Evolutionary conservation across 2,888 invertebrate species (phyloP).

Genomic region (Odontothrips loti): DNA sequence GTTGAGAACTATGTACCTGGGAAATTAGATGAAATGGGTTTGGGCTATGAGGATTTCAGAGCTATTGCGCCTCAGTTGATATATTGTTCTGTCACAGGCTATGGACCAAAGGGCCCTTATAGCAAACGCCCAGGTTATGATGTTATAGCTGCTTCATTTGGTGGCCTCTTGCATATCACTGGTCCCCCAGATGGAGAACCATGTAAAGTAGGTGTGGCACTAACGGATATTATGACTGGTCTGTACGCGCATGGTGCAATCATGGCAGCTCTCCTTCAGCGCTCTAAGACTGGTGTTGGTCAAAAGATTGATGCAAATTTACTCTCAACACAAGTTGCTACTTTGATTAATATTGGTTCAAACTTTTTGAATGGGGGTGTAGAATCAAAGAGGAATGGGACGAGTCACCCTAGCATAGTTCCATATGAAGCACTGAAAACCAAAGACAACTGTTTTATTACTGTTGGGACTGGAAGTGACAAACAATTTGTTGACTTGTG

Average conservation of each 20-base stretch:
- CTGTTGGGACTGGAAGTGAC: slow-evolving; percentile 84
- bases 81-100: slow-evolving; percentile 92
- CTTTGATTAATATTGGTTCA: slow-evolving; percentile 81
- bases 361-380: slow-evolving; percentile 83
- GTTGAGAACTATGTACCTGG: slow-evolving; percentile 95
- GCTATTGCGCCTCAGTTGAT: slow-evolving; percentile 71
- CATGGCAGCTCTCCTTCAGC: slow-evolving; percentile 78
- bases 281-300: slow-evolving; percentile 71
- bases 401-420: slow-evolving; percentile 89
- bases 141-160: slow-evolving; percentile 89
- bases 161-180: slow-evolving; percentile 84
- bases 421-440: slow-evolving; percentile 90
- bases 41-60: slow-evolving; percentile 75
- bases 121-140: slow-evolving; percentile 88
- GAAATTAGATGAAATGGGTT: slow-evolving; percentile 66
- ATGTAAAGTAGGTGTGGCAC: slow-evolving; percentile 86
- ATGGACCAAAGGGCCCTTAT: slow-evolving; percentile 84
- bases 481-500: slow-evolving; percentile 73
- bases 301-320: slow-evolving; percentile 92
- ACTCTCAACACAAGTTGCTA: slow-evolving; percentile 86
- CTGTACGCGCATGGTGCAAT: slow-evolving; percentile 93
- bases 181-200: slow-evolving; percentile 80
- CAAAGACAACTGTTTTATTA: slow-evolving; percentile 69
- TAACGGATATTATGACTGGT: slow-evolving; percentile 90
- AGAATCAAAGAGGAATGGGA: slow-evolving; percentile 68